phyloP scores from a whole-genome alignment of 2,797 vertebrate species.

The Synaphobranchus kaupii region DNA sequence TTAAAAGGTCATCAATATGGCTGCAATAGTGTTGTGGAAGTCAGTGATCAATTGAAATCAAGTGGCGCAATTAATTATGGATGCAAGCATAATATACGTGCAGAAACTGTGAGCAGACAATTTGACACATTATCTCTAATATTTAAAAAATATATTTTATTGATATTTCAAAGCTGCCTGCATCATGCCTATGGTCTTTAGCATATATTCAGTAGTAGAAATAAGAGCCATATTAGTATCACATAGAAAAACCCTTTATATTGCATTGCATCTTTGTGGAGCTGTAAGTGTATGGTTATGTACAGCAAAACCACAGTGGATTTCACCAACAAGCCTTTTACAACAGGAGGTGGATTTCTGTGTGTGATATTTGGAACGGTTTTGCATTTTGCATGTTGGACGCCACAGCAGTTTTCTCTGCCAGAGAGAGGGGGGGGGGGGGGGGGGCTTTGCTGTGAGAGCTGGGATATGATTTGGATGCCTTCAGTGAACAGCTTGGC shows the following conservation, averaged over 20 bases:
- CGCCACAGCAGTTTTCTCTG: not conserved
- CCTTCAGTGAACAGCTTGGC: conserved; percentile 23
- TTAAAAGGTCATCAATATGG: not conserved
- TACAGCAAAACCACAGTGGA: not conserved
- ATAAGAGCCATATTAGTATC: not conserved
- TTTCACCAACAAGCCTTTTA: conserved; percentile 20
- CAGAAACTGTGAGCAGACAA: not conserved
- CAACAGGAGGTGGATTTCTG: conserved; percentile 17
- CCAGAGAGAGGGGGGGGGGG: not conserved
- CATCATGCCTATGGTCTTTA: not conserved
- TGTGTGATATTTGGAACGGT: not conserved
- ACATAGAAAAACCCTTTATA: not conserved
- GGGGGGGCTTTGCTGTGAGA: conserved; percentile 11
- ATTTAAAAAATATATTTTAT: not conserved
- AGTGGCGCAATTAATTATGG: not conserved
- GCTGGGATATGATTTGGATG: conserved; percentile 20
- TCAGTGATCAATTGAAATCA: not conserved
- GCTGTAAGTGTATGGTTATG: not conserved
- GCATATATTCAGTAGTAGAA: not conserved
- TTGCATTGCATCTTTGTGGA: not conserved
- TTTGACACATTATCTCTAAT: not conserved
- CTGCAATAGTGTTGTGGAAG: not conserved
- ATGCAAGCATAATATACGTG: not conserved
- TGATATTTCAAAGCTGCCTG: not conserved
- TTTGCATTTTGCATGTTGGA: conserved; percentile 18